Conservation (phyloP, 2,113 vertebrate species). For the Malurus cyaneus region DNA sequence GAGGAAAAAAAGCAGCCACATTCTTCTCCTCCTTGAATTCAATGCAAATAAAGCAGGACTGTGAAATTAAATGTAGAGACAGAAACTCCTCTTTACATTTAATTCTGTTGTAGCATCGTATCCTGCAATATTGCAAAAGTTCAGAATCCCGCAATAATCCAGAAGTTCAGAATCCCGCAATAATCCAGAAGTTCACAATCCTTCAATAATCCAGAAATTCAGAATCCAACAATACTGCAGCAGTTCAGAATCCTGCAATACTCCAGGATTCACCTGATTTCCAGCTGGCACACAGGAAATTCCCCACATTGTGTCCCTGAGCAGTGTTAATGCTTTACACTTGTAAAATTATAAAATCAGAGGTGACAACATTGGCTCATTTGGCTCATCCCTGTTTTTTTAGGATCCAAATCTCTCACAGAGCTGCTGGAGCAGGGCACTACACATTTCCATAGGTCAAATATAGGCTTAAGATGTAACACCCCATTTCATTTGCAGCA, state of each 20-base stretch:
- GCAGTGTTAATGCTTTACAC: fast-evolving
- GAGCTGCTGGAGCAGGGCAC: background rate
- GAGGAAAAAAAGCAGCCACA: background rate
- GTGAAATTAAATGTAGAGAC: fast-evolving
- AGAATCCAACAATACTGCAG: no score
- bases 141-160: background rate
- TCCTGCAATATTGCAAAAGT: background rate
- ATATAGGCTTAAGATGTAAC: fast-evolving
- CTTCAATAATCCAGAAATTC: background rate
- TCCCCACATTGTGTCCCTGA: background rate
- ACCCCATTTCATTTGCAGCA: background rate
- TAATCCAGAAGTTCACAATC: background rate
- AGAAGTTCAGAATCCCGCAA: background rate
- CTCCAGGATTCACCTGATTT: background rate
- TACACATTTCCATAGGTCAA: fast-evolving
- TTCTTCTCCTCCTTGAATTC: background rate
- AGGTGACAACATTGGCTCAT: background rate
- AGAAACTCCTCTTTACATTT: background rate
- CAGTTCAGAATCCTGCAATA: no score
- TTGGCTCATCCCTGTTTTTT: background rate
- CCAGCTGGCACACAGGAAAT: background rate
- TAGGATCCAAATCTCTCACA: background rate
- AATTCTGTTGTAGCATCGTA: background rate
- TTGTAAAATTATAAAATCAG: background rate
- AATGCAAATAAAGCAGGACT: background rate